Evolutionary conservation across 1,140 invertebrate genomes (phyloP), one percentile per base, ranked within the genome.

Genomic region (Magallana ariakensis): DNA sequence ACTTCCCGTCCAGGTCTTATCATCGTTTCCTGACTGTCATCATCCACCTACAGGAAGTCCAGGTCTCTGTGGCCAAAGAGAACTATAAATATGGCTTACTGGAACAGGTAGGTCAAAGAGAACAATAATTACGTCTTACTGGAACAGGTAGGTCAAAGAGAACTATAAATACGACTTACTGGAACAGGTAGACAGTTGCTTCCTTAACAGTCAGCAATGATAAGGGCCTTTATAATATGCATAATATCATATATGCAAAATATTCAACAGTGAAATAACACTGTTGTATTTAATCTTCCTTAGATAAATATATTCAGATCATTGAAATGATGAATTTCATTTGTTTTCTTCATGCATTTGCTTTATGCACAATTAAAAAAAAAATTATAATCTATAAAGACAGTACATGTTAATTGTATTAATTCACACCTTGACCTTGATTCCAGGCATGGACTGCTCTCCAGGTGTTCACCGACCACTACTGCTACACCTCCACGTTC

Each of bases 1-100:
- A 94, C 83, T 94, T 93, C 82, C 90, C 91, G 10, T 85, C 90
- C 33, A 89, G 93, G 10, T 92, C 93, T 6, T 94, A 90, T 86
- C 93, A 94, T 80, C 87, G 91, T n/a, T 93, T 91, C 85, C 85
- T 94, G 82, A 91, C 90, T 5, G 88, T 91, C 46, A 91, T 94
- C 62, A 92, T 94, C 15, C 93, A 94, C 87, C 89, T 94, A 57
- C 93, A 94, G 86, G 93, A 94, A 87, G 90, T 94, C 8, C 92
- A 90, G 87, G 93, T 94, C 66, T 92, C 87, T 55, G 88, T 92
- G 11, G 90, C 91, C 16, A 91, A 90, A 60, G 92, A 93, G 53
- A 93, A 92, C 90, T 94, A 94, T 90, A 94, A 93, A 86, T 94
- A 94, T 86, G 92, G 92, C 10, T 89, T 94, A 2, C 83, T 93